A percentile compares a stretch with the other conserved stretches of the same genome.
phyloP scores from a whole-genome alignment of 1,140 invertebrate species.

The Procambarus clarkii region DNA sequence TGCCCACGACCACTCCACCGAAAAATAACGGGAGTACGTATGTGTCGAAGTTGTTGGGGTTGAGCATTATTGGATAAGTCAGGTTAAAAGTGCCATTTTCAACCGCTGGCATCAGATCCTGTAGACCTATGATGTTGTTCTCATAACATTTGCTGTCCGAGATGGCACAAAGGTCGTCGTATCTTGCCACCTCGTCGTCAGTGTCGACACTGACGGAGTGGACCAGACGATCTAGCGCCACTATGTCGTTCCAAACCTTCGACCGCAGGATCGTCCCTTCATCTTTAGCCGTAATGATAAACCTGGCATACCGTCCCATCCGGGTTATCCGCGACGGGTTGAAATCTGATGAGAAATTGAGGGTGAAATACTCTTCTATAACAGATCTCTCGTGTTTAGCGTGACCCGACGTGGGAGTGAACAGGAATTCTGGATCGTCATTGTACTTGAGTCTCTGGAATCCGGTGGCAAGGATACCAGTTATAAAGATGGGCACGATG shows the following conservation, averaged over 20 bases:
- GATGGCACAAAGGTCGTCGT: constrained; percentile 88
- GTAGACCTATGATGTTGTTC: constrained; percentile 90
- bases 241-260: constrained; percentile 87
- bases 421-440: constrained; percentile 94
- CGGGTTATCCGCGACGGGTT: constrained; percentile 90
- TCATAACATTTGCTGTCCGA: constrained; percentile 88
- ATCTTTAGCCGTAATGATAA: constrained; percentile 90
- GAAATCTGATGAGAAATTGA: constrained; percentile 90
- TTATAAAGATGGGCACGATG: constrained; percentile 88
- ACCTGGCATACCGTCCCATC: constrained; percentile 84
- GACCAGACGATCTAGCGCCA: constrained; percentile 85
- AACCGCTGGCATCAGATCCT: constrained; percentile 87
- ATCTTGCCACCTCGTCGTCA: constrained; percentile 83
- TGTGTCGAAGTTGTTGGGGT: constrained; percentile 88
- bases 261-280: constrained; percentile 86
- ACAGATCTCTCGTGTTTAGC: constrained; percentile 85
- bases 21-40: constrained; percentile 91
- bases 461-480: constrained; percentile 88
- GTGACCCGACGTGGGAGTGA: constrained; percentile 89
- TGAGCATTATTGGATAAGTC: constrained; percentile 91
- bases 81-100: constrained; percentile 84
- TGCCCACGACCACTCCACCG: constrained; percentile 85
- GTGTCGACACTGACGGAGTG: constrained; percentile 84
- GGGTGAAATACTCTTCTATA: constrained; percentile 89
- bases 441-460: constrained; percentile 88